Evolutionary conservation across 2,888 invertebrate genomes (phyloP).

Genomic region (Orthonychiurus folsomi): DNA sequence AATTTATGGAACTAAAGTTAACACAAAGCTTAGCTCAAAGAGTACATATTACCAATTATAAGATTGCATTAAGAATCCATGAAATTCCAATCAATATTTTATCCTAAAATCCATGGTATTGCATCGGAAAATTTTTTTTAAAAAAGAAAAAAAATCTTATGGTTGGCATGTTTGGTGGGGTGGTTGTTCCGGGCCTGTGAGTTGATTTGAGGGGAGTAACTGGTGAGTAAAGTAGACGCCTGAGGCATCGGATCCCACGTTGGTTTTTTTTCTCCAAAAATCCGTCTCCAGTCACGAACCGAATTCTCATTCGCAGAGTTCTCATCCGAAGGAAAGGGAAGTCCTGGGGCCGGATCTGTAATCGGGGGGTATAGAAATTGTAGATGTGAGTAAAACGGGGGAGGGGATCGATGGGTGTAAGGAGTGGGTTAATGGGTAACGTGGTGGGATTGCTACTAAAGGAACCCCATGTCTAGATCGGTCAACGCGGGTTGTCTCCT

Average conservation of each 20-base stretch:
- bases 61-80: too few relatives aligned
- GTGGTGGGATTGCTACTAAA: background rate
- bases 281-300: background rate
- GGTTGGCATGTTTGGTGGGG: too few relatives aligned
- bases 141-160: too few relatives aligned
- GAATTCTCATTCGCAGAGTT: too few relatives aligned
- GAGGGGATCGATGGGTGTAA: background rate
- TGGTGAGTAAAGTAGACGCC: background rate
- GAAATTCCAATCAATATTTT: too few relatives aligned
- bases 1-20: too few relatives aligned
- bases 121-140: too few relatives aligned
- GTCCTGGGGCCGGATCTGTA: background rate
- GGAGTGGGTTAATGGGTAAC: conserved; percentile 1
- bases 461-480: conserved; percentile 2
- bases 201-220: too few relatives aligned
- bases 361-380: background rate
- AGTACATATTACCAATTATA: too few relatives aligned
- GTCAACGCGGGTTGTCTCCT: background rate
- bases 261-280: background rate
- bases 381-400: background rate
- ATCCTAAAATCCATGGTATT: too few relatives aligned
- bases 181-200: background rate
- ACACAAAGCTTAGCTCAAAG: too few relatives aligned
- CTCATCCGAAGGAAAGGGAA: background rate
- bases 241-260: background rate